These are phyloP conservation scores for Calliphora vicina DNA, from an alignment of 1,140 invertebrate genomes.

Conservation along the genomic window DNA sequence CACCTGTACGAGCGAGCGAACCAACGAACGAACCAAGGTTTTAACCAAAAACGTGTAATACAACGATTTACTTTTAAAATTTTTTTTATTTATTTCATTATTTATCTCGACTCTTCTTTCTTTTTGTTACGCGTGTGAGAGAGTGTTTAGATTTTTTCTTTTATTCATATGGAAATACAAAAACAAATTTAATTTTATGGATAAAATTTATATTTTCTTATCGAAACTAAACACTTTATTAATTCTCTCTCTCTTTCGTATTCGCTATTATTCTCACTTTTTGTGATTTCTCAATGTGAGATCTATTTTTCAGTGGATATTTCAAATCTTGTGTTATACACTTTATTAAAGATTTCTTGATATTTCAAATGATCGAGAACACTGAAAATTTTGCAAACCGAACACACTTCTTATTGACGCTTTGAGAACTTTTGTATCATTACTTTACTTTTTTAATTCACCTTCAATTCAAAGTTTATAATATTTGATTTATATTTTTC, in stretches of 20 bases:
- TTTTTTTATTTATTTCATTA: background rate
- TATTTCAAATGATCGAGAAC: background rate
- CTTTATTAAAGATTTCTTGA: background rate
- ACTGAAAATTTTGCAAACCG: background rate
- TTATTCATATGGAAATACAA: background rate
- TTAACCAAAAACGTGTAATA: background rate
- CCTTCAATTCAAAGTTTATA: background rate
- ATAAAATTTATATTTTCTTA: background rate
- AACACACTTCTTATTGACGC: constrained; percentile 27
- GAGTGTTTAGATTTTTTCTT: background rate
- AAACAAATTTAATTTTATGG: background rate
- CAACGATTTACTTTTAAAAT: background rate
- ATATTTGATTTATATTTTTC: background rate
- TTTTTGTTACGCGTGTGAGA: background rate
- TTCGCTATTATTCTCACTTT: background rate
- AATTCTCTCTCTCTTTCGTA: background rate
- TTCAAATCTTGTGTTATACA: background rate
- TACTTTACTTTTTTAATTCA: background rate
- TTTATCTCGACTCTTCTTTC: background rate
- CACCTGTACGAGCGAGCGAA: background rate
- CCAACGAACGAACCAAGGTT: background rate
- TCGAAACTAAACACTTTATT: background rate
- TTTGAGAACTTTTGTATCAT: constrained; percentile 4
- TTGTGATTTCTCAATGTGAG: background rate
- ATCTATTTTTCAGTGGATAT: background rate